A percentile compares a stretch with the other conserved stretches of the same genome.
phyloP scores from a whole-genome alignment of 2,888 invertebrate species.

The Macroteleia sp. region DNA sequence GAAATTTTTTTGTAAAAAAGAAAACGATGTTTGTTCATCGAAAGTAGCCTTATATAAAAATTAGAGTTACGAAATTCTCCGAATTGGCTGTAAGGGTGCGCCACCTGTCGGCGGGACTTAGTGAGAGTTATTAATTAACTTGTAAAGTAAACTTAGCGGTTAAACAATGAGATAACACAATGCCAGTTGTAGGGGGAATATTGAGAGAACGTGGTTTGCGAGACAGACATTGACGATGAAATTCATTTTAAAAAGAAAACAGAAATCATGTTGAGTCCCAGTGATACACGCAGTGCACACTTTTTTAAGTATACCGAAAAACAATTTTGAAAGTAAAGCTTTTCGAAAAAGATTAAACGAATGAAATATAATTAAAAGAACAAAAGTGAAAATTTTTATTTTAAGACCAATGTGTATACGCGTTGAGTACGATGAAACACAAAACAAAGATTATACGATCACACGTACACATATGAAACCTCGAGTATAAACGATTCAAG shows the following conservation, averaged over 20 bases:
- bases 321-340: conserved; percentile 44
- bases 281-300: conserved; percentile 68
- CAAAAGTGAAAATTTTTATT: no score
- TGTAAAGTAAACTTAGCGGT: conserved; percentile 76
- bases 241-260: conserved; percentile 34
- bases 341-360: conserved; percentile 16
- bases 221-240: conserved; percentile 57
- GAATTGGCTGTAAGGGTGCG: conserved; percentile 77
- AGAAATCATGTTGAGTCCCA: conserved; percentile 63
- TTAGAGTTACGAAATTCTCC: conserved; percentile 74
- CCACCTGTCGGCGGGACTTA: conserved; percentile 64
- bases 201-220: conserved; percentile 50
- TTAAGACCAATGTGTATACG: conserved; percentile 56
- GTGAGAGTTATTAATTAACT: conserved; percentile 80
- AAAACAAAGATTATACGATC: conserved; percentile 38
- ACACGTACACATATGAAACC: conserved; percentile 53
- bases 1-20: conserved; percentile 74
- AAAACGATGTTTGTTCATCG: conserved; percentile 15
- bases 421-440: conserved; percentile 49
- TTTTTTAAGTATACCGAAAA: conserved; percentile 52
- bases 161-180: conserved; percentile 68
- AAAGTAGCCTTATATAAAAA: conserved; percentile 77
- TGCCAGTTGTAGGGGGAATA: conserved; percentile 80
- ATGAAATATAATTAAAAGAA: no score
- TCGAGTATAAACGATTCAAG: conserved; percentile 67